These are phyloP conservation scores for Deilephila elpenor DNA, from an alignment of 2,888 invertebrate species.

Conservation along the genomic window DNA sequence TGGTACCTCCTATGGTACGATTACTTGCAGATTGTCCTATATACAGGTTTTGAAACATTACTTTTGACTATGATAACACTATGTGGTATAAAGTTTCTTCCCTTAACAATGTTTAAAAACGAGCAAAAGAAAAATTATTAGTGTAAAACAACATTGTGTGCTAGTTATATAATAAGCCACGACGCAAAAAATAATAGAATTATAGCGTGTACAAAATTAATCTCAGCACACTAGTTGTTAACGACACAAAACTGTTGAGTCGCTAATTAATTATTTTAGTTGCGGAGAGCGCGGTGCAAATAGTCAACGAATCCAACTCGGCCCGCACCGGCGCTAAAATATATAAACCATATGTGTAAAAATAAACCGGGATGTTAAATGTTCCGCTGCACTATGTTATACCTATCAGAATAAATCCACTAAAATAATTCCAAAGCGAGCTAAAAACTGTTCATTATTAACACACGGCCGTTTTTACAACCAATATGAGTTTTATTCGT, in stretches of 20 bases:
- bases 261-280: conserved; percentile 12
- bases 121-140: no score
- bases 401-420: not conserved
- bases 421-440: not conserved
- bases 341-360: no score
- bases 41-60: no score
- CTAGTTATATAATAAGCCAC: not conserved
- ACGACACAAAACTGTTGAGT: not conserved
- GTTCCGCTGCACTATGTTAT: not conserved
- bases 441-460: not conserved
- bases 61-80: no score
- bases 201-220: not conserved
- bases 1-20: no score
- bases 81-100: no score
- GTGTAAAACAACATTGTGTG: not conserved
- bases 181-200: not conserved
- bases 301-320: conserved; percentile 3
- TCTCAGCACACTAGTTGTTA: not conserved
- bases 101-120: no score
- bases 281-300: not conserved
- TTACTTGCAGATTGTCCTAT: no score
- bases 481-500: not conserved
- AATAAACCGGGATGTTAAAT: not conserved
- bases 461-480: not conserved
- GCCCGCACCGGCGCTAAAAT: not conserved